A percentile compares a stretch with the other conserved stretches of the same genome.
Evolutionary conservation across 1,140 invertebrate species (phyloP).

Genomic region (Euschistus heros): DNA sequence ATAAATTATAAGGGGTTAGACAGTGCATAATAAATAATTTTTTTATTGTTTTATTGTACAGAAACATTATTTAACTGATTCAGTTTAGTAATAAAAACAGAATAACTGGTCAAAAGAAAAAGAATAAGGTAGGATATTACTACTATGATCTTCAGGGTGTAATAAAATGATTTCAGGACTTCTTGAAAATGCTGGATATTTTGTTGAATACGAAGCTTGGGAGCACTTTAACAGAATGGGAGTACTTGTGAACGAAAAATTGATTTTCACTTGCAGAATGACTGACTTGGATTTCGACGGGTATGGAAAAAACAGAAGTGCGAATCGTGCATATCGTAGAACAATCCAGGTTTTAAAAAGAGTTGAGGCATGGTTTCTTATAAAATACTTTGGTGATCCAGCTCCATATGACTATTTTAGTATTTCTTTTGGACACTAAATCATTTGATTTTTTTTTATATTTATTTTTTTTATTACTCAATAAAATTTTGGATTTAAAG

Average conservation of each 20-base stretch:
- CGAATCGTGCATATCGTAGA: neutral
- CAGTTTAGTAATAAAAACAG: no score
- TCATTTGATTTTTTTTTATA: no score
- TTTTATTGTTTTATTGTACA: no score
- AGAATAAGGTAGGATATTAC: no score
- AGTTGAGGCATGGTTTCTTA: neutral
- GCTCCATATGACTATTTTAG: neutral
- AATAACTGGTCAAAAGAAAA: no score
- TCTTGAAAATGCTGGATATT: neutral
- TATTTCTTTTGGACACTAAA: neutral
- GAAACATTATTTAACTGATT: no score
- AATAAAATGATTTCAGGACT: no score
- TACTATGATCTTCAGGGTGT: no score
- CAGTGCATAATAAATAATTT: no score
- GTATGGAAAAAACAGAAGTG: neutral
- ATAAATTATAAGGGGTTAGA: no score
- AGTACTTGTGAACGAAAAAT: neutral
- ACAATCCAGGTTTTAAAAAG: neutral
- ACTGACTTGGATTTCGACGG: constrained; percentile 3
- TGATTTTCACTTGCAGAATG: constrained; percentile 2
- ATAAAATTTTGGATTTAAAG: no score
- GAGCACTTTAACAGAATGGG: constrained; percentile 6
- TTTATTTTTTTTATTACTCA: neutral
- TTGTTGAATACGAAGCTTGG: neutral
- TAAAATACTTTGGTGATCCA: neutral